Evolutionary conservation across 1,140 invertebrate genomes (phyloP), one percentile per base, ranked within the genome.

Genomic region (Tetramorium alpestre): DNA sequence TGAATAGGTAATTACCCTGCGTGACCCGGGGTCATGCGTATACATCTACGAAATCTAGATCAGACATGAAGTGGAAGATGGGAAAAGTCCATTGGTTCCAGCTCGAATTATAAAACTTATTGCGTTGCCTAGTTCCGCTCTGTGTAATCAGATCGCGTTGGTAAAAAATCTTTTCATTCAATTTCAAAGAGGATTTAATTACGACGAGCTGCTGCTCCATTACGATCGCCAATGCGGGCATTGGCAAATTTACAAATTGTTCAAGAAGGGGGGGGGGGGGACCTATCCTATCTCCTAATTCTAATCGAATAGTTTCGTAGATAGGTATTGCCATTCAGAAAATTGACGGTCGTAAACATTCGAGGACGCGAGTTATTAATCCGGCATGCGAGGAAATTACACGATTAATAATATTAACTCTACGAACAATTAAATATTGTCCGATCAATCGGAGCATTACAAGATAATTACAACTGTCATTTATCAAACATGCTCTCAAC

Each of bases 1-100:
- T 76, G 81, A 90, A 51, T 76, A 81, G 69, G 91, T 91, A 92
- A 92, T 92, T 95, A 95, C 95, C 95, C 95, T 95, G 95, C 94
- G 91, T 93, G 93, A 94, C 92, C 93, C 93, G 94, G 93, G 41
- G 88, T 88, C 89, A 89, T 90, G 89, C 89, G 89, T 90, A 90
- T 90, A 90, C 81, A 65, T 88, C 86, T 90, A 90, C 60, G 89
- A 90, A 72, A 67, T 86, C 65, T 86, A 82, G 69, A 88, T 77
- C 75, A 76, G 82, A 85, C 86, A 49, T 58, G 75, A 77, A 88
- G 62, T 82, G 77, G 58, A 89, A 87, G 78, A 78, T 72, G 38
- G 44, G 33, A 41, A 44, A 54, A 64, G 69, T 60, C 33, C 18
- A 28, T 77, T 60, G 49, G 6, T 80, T 80, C 54, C 51, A 47